These are phyloP conservation scores for Columba janthina DNA, from an alignment of 2,113 vertebrate species.

Conservation along the genomic window DNA sequence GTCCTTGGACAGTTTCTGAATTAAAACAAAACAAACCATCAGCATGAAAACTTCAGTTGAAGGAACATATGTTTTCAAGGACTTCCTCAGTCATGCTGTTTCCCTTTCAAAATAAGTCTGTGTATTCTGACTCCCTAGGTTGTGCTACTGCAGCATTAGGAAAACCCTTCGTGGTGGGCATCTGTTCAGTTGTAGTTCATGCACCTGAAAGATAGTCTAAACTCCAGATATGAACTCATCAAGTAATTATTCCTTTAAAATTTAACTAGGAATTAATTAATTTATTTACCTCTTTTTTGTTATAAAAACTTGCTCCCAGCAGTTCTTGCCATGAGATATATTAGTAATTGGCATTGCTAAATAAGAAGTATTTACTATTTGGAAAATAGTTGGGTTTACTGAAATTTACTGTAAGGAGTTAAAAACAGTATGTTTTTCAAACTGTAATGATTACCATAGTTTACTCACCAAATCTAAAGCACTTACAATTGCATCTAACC, in stretches of 20 bases:
- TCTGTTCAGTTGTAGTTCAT: constrained; percentile 42
- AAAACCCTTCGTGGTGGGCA: constrained; percentile 13
- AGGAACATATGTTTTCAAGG: constrained; percentile 65
- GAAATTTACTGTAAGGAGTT: neutral
- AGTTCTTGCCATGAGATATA: neutral
- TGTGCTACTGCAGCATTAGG: constrained; percentile 14
- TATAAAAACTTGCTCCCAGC: neutral
- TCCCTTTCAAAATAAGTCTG: constrained; percentile 22
- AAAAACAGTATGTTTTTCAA: neutral
- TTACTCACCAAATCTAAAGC: neutral
- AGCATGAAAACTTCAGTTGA: constrained; percentile 6
- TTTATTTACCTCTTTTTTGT: neutral
- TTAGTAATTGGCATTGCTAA: neutral
- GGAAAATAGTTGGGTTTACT: neutral
- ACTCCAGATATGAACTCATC: neutral
- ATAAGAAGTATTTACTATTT: neutral
- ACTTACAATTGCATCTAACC: neutral
- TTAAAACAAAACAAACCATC: neutral
- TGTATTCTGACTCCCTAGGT: constrained; percentile 38
- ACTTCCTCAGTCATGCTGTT: constrained; percentile 60
- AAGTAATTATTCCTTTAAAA: neutral
- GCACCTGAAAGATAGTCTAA: neutral
- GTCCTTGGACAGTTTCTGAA: constrained; percentile 35
- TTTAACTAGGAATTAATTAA: neutral
- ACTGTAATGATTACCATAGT: neutral